Conservation (phyloP, 2,797 vertebrate genomes). For the Gambusia yucatana region DNA sequence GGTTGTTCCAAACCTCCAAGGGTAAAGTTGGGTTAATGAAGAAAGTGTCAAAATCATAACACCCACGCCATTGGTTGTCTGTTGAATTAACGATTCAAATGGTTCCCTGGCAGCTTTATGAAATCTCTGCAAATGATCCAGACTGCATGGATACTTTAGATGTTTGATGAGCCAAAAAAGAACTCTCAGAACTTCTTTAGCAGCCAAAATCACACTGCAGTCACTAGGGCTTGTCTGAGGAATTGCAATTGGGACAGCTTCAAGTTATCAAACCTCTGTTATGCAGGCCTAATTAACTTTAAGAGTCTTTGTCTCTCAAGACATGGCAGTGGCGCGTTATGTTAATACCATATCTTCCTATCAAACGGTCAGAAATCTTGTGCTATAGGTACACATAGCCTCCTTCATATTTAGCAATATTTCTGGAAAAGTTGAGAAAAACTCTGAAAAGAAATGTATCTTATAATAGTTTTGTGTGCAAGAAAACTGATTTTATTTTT, state of each 20-base stretch:
- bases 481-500: neutral
- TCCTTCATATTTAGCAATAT: neutral
- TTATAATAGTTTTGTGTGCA: neutral
- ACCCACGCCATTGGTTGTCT: neutral
- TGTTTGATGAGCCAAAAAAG: constrained; percentile 2
- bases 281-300: neutral
- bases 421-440: neutral
- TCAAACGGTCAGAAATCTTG: neutral
- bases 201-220: neutral
- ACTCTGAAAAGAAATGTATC: neutral
- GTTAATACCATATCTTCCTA: neutral
- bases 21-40: neutral
- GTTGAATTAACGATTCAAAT: neutral
- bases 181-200: neutral
- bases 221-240: neutral
- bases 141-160: neutral
- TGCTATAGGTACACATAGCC: neutral
- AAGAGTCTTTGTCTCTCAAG: neutral
- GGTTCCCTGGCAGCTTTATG: neutral
- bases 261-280: neutral
- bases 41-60: neutral
- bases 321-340: neutral
- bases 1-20: neutral
- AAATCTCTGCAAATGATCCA: neutral
- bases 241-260: neutral